These are phyloP conservation scores for Numenius phaeopus DNA, from an alignment of 2,797 vertebrate genomes.

Conservation along the genomic window DNA sequence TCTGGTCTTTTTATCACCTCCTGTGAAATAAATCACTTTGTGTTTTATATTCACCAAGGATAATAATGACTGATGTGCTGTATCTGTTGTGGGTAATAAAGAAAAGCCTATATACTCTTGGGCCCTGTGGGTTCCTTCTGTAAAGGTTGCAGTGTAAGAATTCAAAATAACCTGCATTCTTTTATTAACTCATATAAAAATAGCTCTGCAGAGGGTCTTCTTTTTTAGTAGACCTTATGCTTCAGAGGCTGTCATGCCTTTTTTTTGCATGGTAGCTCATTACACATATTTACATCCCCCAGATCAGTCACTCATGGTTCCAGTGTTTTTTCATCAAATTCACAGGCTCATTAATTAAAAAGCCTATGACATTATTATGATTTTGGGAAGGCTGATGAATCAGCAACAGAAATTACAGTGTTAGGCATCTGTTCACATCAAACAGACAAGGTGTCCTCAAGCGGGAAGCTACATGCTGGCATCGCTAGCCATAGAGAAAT, in stretches of 20 bases:
- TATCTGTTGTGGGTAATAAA: background rate
- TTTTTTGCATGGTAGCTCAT: background rate
- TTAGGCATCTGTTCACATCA: background rate
- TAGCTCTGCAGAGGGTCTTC: background rate
- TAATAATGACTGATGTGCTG: background rate
- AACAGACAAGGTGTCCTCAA: background rate
- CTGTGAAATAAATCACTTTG: background rate
- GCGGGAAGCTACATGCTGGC: background rate
- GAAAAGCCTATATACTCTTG: background rate
- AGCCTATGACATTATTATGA: background rate
- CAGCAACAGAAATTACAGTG: background rate
- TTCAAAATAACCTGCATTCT: background rate
- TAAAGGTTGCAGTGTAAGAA: background rate
- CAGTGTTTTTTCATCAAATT: background rate
- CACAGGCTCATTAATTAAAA: slow-evolving; percentile 21
- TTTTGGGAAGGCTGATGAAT: slow-evolving; percentile 3
- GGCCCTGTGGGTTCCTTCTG: background rate
- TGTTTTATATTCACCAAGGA: background rate
- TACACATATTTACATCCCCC: background rate
- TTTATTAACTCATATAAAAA: background rate
- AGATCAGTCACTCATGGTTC: background rate
- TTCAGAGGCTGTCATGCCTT: background rate
- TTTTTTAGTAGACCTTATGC: background rate
- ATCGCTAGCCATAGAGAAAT: background rate
- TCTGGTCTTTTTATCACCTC: background rate